These are phyloP conservation scores for Stichodactyla mertensii DNA, from an alignment of 64 coral and sea anemone species.

Conservation along the genomic window DNA sequence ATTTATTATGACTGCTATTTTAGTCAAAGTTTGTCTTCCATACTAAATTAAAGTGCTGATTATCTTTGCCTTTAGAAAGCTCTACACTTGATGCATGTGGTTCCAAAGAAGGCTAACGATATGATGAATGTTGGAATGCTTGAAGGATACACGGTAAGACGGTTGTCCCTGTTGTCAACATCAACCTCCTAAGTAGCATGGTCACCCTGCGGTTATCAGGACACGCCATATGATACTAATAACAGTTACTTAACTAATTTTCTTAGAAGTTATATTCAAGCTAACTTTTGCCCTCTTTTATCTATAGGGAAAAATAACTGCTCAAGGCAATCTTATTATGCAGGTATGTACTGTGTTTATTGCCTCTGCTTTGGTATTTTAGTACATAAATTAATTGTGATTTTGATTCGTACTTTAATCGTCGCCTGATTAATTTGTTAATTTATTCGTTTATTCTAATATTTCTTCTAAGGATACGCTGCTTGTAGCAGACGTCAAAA, in stretches of 20 bases:
- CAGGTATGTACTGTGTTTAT: conserved; percentile 44
- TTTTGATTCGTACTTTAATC: background rate
- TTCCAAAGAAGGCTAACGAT: conserved; percentile 98
- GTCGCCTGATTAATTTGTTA: background rate
- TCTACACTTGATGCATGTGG: conserved; percentile 83
- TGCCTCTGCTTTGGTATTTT: too few relatives aligned
- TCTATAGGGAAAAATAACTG: conserved; percentile 82
- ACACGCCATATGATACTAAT: too few relatives aligned
- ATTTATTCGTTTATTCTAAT: background rate
- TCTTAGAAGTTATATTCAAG: background rate
- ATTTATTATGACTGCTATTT: too few relatives aligned
- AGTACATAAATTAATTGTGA: background rate
- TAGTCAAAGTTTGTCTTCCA: background rate
- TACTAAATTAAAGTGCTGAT: background rate
- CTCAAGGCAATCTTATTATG: conserved; percentile 87
- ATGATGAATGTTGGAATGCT: conserved; percentile 99
- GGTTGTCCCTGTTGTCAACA: background rate
- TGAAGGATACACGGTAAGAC: conserved; percentile 86
- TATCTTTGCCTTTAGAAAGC: conserved; percentile 64
- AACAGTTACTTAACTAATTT: too few relatives aligned
- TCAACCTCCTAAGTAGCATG: background rate
- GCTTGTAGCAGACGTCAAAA: conserved; percentile 68
- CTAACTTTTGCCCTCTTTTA: background rate
- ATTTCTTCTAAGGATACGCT: conserved; percentile 54
- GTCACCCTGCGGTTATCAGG: background rate